Conservation (phyloP, 2,797 vertebrate species). For the Netta rufina region DNA sequence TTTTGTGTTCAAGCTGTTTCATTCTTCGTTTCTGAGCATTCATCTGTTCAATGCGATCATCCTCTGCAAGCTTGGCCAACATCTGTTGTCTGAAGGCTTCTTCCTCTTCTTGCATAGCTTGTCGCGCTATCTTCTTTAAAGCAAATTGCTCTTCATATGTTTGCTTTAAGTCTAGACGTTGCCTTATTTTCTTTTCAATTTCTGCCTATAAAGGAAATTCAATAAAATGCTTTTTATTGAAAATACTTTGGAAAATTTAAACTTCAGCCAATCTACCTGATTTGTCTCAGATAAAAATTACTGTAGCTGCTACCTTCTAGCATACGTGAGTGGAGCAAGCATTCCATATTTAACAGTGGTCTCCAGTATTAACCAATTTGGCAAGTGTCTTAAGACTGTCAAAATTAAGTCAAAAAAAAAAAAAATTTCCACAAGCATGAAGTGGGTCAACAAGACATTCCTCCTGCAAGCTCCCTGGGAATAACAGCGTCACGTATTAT, state of each 20-base stretch:
- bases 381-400: neutral
- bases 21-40: constrained; percentile 88
- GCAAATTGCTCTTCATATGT: constrained; percentile 85
- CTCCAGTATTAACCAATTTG: neutral
- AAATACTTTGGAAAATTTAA: neutral
- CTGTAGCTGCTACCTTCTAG: neutral
- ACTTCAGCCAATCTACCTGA: neutral
- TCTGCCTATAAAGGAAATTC: constrained; percentile 79
- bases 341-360: neutral
- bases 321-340: neutral
- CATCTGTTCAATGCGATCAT: constrained; percentile 91
- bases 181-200: constrained; percentile 87
- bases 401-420: neutral
- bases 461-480: neutral
- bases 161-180: constrained; percentile 85
- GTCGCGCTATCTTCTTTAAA: constrained; percentile 80
- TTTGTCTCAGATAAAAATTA: neutral
- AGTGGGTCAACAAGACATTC: neutral
- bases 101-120: constrained; percentile 87
- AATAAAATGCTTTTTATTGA: neutral
- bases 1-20: constrained; percentile 91
- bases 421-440: neutral
- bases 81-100: constrained; percentile 81
- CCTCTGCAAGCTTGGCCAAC: constrained; percentile 90
- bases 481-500: neutral